These are phyloP conservation scores for Semicossyphus pulcher DNA, from an alignment of 2,113 vertebrate genomes.

Conservation along the genomic window DNA sequence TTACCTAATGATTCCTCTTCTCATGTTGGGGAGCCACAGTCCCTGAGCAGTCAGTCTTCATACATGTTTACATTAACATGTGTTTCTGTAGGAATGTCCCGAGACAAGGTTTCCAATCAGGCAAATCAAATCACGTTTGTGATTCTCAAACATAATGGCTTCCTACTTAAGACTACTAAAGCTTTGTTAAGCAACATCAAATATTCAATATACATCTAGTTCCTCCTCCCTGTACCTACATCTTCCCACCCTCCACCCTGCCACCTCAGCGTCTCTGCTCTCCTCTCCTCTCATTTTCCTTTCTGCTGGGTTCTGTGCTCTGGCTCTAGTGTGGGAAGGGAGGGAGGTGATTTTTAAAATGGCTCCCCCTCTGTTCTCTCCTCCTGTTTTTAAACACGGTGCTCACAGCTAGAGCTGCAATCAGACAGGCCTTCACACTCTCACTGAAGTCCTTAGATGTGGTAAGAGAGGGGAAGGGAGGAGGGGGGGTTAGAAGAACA, in stretches of 20 bases:
- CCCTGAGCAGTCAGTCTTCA: conserved; percentile 49
- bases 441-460: conserved; percentile 47
- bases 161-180: conserved; percentile 36
- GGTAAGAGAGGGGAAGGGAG: conserved; percentile 29
- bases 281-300: conserved; percentile 21
- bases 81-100: conserved; percentile 17
- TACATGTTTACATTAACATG: conserved; percentile 52
- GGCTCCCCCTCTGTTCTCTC: conserved; percentile 49
- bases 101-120: not conserved
- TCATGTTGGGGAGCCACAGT: conserved; percentile 6
- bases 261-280: not conserved
- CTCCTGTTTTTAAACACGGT: conserved; percentile 60
- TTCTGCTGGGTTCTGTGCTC: conserved; percentile 10
- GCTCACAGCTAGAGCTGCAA: conserved; percentile 57
- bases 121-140: conserved; percentile 31
- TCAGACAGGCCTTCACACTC: conserved; percentile 65
- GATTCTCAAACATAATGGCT: conserved; percentile 29
- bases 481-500: conserved; percentile 11
- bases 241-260: not conserved
- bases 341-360: conserved; percentile 57
- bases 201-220: conserved; percentile 54
- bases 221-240: conserved; percentile 3
- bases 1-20: conserved; percentile 31
- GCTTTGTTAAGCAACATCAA: conserved; percentile 52
- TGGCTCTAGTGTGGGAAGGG: conserved; percentile 17